Evolutionary conservation across 2,888 invertebrate species (phyloP).

Genomic region (Cryptocephalus primarius): DNA sequence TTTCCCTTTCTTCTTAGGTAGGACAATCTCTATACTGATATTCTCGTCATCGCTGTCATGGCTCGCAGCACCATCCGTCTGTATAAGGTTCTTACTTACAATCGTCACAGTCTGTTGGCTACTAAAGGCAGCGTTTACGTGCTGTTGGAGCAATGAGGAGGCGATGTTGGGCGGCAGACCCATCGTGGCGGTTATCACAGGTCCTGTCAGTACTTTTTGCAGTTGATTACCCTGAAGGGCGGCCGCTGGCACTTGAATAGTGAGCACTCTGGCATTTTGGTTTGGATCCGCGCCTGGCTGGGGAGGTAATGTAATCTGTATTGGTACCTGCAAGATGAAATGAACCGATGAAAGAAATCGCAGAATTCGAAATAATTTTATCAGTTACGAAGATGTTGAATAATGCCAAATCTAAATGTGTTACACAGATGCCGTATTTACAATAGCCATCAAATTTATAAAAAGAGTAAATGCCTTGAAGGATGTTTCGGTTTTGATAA

Average conservation of each 20-base stretch:
- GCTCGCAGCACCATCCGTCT: slow-evolving; percentile 2
- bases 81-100: slow-evolving; percentile 19
- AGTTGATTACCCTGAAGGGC: slow-evolving; percentile 55
- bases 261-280: slow-evolving; percentile 53
- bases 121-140: slow-evolving; percentile 64
- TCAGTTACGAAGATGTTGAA: no score
- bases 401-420: no score
- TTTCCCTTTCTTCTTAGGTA: background rate
- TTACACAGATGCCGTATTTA: no score
- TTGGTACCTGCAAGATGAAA: slow-evolving; percentile 37
- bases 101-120: slow-evolving; percentile 22
- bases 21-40: background rate
- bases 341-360: no score
- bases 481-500: no score
- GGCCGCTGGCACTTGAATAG: slow-evolving; percentile 83
- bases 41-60: background rate
- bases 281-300: slow-evolving; percentile 56
- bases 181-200: slow-evolving; percentile 83
- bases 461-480: no score
- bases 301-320: slow-evolving; percentile 69
- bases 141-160: slow-evolving; percentile 75
- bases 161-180: slow-evolving; percentile 73
- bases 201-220: slow-evolving; percentile 68
- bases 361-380: no score
- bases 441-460: no score